phyloP scores from a whole-genome alignment of 2,797 vertebrate species.

The Eidolon dupreanum region DNA sequence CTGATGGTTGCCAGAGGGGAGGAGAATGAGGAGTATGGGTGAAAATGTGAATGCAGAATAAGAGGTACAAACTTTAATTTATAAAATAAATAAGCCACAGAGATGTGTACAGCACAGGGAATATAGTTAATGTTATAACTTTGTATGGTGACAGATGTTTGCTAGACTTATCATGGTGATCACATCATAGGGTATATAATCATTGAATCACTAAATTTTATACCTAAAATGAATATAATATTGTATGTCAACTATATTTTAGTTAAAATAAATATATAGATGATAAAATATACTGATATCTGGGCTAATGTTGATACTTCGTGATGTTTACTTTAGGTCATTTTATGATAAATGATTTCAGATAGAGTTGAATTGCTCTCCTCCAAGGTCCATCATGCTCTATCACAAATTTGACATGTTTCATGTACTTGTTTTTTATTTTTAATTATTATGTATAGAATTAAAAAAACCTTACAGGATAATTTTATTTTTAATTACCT shows the following conservation, averaged over 20 bases:
- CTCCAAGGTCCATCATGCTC: not conserved
- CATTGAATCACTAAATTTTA: not conserved
- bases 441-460: not conserved
- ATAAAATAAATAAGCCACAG: not conserved
- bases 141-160: not conserved
- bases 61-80: not conserved
- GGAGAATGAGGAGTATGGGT: not conserved
- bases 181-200: not conserved
- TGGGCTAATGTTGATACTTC: not conserved
- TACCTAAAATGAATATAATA: not conserved
- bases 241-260: not conserved
- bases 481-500: not conserved
- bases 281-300: not conserved
- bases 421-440: not conserved
- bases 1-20: not conserved
- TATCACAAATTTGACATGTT: not conserved
- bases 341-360: constrained; percentile 26
- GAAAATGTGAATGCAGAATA: not conserved
- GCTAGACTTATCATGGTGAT: not conserved
- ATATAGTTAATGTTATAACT: not conserved
- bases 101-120: not conserved
- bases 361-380: not conserved
- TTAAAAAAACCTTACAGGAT: not conserved
- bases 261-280: not conserved
- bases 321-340: not conserved